These are phyloP conservation scores for Emys orbicularis DNA, from an alignment of 2,797 vertebrate species.

Conservation along the genomic window DNA sequence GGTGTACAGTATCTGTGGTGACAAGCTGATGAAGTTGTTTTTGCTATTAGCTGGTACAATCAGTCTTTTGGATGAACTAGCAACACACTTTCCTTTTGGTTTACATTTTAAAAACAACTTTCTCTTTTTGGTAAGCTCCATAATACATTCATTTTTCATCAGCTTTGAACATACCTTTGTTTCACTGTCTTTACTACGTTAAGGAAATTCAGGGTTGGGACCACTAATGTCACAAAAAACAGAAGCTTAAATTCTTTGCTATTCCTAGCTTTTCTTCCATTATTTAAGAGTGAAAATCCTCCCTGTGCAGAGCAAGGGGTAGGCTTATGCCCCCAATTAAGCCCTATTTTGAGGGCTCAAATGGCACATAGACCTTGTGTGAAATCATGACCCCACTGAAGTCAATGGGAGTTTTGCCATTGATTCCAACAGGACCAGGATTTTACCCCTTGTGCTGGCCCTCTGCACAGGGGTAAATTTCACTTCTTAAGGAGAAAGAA, in stretches of 20 bases:
- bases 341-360: fast-evolving
- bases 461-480: not conserved
- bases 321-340: not conserved
- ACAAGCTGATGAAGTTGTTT: constrained; percentile 51
- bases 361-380: not conserved
- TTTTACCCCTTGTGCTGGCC: not conserved
- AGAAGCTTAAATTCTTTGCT: not conserved
- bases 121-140: not conserved
- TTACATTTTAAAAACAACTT: constrained; percentile 34
- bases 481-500: not conserved
- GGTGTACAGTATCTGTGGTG: constrained; percentile 40
- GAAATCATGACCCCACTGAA: not conserved
- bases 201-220: not conserved
- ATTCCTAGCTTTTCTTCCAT: not conserved
- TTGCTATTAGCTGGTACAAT: constrained; percentile 36
- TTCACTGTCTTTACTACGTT: fast-evolving
- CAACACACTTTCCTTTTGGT: constrained; percentile 4
- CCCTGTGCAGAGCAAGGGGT: not conserved
- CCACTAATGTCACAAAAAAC: not conserved
- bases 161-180: not conserved
- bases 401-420: not conserved
- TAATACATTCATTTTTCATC: not conserved
- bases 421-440: not conserved
- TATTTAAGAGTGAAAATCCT: not conserved
- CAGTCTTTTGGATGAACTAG: constrained; percentile 45